A percentile compares a stretch with the other conserved stretches of the same genome.
Conservation (phyloP, 2,888 invertebrate species). For the Gymnosoma rotundatum region DNA sequence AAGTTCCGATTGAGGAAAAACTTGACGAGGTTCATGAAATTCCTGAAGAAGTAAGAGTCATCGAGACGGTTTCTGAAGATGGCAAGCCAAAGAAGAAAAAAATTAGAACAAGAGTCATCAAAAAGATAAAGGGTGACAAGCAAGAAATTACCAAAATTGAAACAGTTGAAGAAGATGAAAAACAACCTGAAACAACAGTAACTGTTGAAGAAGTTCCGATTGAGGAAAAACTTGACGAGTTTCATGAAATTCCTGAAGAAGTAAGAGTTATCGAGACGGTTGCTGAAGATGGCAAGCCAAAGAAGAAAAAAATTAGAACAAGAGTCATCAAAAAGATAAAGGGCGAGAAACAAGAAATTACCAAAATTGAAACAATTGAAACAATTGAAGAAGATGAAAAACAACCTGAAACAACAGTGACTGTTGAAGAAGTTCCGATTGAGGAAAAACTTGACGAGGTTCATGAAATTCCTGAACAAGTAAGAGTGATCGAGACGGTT, state of each 20-base stretch:
- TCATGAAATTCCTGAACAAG: constrained; percentile 79
- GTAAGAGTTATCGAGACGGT: constrained; percentile 71
- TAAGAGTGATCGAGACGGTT: constrained; percentile 77
- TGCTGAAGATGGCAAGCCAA: constrained; percentile 79
- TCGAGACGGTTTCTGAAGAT: constrained; percentile 81
- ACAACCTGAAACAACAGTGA: constrained; percentile 76
- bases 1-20: constrained; percentile 71
- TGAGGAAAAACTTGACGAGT: constrained; percentile 74
- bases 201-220: constrained; percentile 74
- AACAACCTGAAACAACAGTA: constrained; percentile 77
- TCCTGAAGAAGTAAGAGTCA: constrained; percentile 79
- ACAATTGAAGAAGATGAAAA: constrained; percentile 77
- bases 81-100: constrained; percentile 78
- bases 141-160: constrained; percentile 78
- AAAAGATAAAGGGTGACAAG: constrained; percentile 68
- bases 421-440: constrained; percentile 68
- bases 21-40: constrained; percentile 74
- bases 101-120: constrained; percentile 79
- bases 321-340: constrained; percentile 67
- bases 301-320: constrained; percentile 74
- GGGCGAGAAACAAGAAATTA: constrained; percentile 74
- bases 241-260: constrained; percentile 76
- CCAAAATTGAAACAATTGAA: constrained; percentile 76
- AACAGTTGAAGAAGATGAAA: constrained; percentile 75
- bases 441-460: constrained; percentile 70